A percentile compares a stretch with the other conserved stretches of the same genome.
Evolutionary conservation across 2,113 vertebrate genomes (phyloP).

Genomic region (Acinonyx jubatus): DNA sequence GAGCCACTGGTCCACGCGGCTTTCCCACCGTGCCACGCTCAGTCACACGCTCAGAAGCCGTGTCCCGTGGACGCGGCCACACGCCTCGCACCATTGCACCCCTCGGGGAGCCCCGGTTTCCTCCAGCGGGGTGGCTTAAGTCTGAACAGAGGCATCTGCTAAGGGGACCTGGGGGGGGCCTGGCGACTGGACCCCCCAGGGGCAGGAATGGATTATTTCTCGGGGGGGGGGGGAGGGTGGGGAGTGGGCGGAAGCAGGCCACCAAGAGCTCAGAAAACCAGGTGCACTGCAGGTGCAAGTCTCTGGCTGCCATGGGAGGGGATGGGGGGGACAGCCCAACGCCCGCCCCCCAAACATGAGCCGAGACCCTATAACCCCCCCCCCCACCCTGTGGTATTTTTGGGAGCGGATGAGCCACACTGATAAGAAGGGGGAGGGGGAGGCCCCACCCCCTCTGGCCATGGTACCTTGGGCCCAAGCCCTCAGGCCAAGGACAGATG

Average conservation of each 20-base stretch:
- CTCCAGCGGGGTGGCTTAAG: neutral
- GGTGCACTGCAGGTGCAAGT: neutral
- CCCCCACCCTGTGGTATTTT: neutral
- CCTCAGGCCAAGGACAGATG: neutral
- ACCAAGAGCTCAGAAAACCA: neutral
- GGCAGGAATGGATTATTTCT: accelerated
- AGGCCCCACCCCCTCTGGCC: too few species aligned
- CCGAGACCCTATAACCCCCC: neutral
- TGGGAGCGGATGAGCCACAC: neutral
- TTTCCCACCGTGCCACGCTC: neutral
- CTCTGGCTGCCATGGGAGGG: neutral
- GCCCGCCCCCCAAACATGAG: neutral
- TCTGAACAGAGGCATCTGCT: neutral
- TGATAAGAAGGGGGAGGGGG: neutral
- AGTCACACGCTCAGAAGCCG: neutral
- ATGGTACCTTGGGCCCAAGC: neutral
- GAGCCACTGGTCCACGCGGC: accelerated
- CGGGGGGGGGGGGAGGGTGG: neutral
- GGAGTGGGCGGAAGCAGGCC: neutral
- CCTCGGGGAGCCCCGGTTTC: neutral
- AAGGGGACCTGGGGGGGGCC: neutral
- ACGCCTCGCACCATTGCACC: neutral
- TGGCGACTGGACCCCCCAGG: accelerated
- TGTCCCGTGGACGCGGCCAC: neutral
- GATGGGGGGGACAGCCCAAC: neutral